These are phyloP conservation scores for Candidula unifasciata DNA, from an alignment of 2,888 invertebrate species.

Conservation along the genomic window DNA sequence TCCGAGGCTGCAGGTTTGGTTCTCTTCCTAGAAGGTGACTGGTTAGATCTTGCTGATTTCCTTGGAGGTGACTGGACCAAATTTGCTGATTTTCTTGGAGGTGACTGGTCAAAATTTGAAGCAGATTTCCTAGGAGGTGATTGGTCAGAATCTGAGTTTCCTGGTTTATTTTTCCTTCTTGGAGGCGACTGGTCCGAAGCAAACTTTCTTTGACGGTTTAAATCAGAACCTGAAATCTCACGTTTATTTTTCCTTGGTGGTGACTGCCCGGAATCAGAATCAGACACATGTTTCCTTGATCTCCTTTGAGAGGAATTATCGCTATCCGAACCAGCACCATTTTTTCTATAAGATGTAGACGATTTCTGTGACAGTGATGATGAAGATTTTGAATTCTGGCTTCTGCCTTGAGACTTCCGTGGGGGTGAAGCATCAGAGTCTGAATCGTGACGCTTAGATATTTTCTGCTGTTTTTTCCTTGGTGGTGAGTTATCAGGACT, in stretches of 20 bases:
- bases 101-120: slow-evolving; percentile 68
- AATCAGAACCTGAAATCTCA: slow-evolving; percentile 70
- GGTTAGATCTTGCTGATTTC: slow-evolving; percentile 62
- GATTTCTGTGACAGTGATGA: slow-evolving; percentile 64
- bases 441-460: slow-evolving; percentile 60
- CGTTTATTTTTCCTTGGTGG: slow-evolving; percentile 51
- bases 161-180: slow-evolving; percentile 67
- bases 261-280: slow-evolving; percentile 44
- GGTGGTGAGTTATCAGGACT: slow-evolving; percentile 49
- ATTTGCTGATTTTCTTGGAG: slow-evolving; percentile 62
- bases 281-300: slow-evolving; percentile 1
- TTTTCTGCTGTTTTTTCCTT: slow-evolving; percentile 33
- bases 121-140: slow-evolving; percentile 65
- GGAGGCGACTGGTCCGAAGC: slow-evolving; percentile 62
- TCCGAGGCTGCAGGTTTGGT: slow-evolving; percentile 65
- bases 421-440: slow-evolving; percentile 71
- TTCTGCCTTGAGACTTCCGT: slow-evolving; percentile 65
- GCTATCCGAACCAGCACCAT: slow-evolving; percentile 60
- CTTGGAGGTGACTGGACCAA: slow-evolving; percentile 61
- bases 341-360: slow-evolving; percentile 68
- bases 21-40: slow-evolving; percentile 69
- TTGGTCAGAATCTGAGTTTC: slow-evolving; percentile 71
- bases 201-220: slow-evolving; percentile 68
- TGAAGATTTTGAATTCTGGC: slow-evolving; percentile 65
- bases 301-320: not conserved